A percentile compares a stretch with the other conserved stretches of the same genome.
Evolutionary conservation across 2,113 vertebrate species (phyloP).

Genomic region (Phaethornis superciliosus): DNA sequence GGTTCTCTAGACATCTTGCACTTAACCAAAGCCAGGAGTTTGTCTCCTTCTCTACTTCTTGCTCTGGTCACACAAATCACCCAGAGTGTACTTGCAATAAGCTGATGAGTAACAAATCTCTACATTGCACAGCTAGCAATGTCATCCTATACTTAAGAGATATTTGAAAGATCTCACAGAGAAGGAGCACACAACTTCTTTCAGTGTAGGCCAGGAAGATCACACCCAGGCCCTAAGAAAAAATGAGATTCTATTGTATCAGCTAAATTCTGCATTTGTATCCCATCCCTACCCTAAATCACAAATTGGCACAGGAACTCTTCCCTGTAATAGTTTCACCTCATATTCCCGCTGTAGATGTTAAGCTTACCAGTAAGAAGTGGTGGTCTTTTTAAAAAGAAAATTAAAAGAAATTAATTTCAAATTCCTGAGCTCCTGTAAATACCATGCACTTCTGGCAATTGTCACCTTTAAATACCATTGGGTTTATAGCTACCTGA

Average conservation of each 20-base stretch:
- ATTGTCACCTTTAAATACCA: not conserved
- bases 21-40: not conserved
- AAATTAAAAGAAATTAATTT: not conserved
- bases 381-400: not conserved
- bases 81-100: not conserved
- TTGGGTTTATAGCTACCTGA: not conserved
- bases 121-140: not conserved
- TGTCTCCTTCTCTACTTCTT: not conserved
- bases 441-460: not conserved
- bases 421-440: not conserved
- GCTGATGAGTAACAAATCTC: not conserved
- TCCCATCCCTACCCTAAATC: not conserved
- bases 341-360: not conserved
- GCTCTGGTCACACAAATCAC: not conserved
- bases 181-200: not conserved
- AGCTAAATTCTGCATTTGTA: not conserved
- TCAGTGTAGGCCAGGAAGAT: not conserved
- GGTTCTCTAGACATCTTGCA: not conserved
- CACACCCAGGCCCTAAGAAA: not conserved
- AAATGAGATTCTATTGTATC: not conserved
- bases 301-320: not conserved
- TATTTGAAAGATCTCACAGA: not conserved
- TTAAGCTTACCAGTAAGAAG: not conserved
- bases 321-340: not conserved
- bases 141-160: not conserved